phyloP scores from a whole-genome alignment of 2,888 invertebrate genomes.

The Beris chalybata region DNA sequence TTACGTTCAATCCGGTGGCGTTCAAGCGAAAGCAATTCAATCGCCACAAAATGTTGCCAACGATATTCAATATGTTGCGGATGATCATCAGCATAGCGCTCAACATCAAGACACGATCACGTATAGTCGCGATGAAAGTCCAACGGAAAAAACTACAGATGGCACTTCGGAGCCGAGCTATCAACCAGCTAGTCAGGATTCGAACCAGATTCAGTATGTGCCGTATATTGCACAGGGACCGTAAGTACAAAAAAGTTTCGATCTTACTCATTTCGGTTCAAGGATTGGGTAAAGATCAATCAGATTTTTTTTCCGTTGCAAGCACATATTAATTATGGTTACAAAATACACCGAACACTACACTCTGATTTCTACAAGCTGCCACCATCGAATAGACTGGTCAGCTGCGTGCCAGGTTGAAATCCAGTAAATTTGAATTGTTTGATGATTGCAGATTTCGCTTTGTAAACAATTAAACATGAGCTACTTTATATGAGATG shows the following conservation, averaged over 20 bases:
- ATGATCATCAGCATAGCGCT: background rate
- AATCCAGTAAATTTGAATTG: too few species aligned
- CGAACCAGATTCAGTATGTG: conserved; percentile 35
- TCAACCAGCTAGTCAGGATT: conserved; percentile 10
- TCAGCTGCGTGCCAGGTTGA: too few species aligned
- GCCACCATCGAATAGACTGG: too few species aligned
- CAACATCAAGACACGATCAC: conserved; percentile 4
- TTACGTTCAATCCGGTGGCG: conserved; percentile 38
- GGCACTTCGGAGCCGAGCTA: conserved; percentile 22
- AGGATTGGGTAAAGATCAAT: background rate
- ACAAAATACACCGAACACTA: too few species aligned
- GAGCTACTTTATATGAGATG: too few species aligned
- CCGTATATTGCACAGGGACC: conserved; percentile 36
- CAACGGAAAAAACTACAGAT: conserved; percentile 25
- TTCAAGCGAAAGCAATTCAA: conserved; percentile 41
- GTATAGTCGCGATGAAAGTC: conserved; percentile 13
- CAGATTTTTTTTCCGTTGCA: background rate
- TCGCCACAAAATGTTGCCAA: conserved; percentile 13
- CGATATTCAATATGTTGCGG: conserved; percentile 28
- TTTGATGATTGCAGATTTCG: too few species aligned
- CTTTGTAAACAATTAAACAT: too few species aligned
- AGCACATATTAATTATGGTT: too few species aligned
- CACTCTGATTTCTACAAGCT: too few species aligned
- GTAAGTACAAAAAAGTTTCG: conserved; percentile 36
- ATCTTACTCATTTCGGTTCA: background rate